Conservation (phyloP, 2,113 vertebrate species). For the Eubucco bourcierii region DNA sequence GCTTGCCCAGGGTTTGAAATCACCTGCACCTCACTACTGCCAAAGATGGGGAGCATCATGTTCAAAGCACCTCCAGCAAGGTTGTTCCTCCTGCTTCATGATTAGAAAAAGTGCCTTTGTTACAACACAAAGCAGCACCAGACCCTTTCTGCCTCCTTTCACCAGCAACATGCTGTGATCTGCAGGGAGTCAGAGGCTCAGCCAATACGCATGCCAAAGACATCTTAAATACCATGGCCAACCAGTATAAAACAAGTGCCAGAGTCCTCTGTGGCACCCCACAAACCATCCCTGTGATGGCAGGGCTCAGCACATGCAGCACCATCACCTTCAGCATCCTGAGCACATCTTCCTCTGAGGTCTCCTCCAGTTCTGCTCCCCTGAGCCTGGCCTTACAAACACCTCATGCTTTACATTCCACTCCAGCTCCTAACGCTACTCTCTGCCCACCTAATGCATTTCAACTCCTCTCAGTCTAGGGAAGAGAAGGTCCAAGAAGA, state of each 20-base stretch:
- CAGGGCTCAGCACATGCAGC: background rate
- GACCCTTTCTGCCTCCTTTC: background rate
- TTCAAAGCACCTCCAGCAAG: background rate
- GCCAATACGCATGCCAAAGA: background rate
- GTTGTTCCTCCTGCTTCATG: background rate
- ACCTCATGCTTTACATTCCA: background rate
- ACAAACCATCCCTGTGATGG: rapidly evolving
- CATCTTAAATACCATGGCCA: background rate
- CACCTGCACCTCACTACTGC: background rate
- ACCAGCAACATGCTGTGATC: background rate
- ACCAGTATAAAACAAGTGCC: background rate
- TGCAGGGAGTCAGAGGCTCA: background rate
- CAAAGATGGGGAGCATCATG: background rate
- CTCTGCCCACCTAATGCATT: background rate
- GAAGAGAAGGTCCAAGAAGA: no score
- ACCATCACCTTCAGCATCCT: background rate
- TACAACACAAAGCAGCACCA: background rate
- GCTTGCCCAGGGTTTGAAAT: background rate
- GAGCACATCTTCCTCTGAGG: background rate
- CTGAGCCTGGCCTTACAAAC: background rate
- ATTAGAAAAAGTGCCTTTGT: background rate
- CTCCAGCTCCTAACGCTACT: background rate
- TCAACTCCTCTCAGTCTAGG: no score
- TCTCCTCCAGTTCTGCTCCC: background rate
- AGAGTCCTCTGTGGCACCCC: background rate